Percentiles rank a stretch among this genome's conserved stretches.
Conservation (phyloP, 2,888 invertebrate genomes). For the Drosophila incognita region DNA sequence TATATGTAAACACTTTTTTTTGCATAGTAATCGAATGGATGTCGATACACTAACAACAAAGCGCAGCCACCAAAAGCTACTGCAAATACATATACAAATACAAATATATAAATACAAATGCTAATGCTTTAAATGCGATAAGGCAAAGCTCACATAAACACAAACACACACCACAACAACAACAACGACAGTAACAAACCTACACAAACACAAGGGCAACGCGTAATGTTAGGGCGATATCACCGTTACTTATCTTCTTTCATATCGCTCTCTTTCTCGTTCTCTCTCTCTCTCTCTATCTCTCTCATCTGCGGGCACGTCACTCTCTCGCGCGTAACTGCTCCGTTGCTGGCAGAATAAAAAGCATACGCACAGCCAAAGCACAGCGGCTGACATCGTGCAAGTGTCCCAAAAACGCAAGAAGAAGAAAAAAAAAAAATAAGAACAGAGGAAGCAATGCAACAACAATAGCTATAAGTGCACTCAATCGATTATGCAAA, state of each 20-base stretch:
- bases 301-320: not conserved
- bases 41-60: slow-evolving; percentile 22
- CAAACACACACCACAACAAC: not conserved
- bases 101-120: slow-evolving; percentile 8
- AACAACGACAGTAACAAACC: not conserved
- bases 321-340: slow-evolving; percentile 35
- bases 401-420: slow-evolving; percentile 27
- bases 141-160: slow-evolving; percentile 14
- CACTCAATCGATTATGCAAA: slow-evolving; percentile 38
- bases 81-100: slow-evolving; percentile 20
- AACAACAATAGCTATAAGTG: slow-evolving; percentile 17
- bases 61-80: slow-evolving; percentile 8
- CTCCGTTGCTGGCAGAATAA: slow-evolving; percentile 12
- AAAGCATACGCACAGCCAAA: slow-evolving; percentile 52
- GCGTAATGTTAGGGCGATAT: slow-evolving; percentile 33
- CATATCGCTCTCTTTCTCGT: slow-evolving; percentile 41
- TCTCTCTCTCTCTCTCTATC: slow-evolving; percentile 2
- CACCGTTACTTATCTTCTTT: slow-evolving; percentile 61
- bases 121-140: slow-evolving; percentile 26
- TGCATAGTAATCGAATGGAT: slow-evolving; percentile 9
- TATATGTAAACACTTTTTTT: not conserved
- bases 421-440: slow-evolving; percentile 15
- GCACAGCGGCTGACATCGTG: slow-evolving; percentile 69
- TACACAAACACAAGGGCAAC: slow-evolving; percentile 26
- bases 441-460: slow-evolving; percentile 11